Evolutionary conservation across 1,140 invertebrate genomes (phyloP).

Genomic region (Aphelinus certus): DNA sequence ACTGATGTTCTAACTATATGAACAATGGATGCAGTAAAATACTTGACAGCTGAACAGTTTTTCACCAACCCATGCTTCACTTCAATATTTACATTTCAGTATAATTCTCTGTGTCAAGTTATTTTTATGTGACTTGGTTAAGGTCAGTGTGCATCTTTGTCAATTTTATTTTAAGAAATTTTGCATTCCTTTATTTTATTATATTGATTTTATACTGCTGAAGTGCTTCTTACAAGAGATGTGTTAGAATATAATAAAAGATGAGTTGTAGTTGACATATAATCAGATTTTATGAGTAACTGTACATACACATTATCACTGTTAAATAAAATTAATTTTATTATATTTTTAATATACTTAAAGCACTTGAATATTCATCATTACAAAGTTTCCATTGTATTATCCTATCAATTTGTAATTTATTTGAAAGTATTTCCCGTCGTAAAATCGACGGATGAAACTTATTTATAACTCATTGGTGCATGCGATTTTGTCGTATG

Average conservation of each 20-base stretch:
- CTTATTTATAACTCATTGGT: too few relatives aligned
- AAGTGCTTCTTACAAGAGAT: too few relatives aligned
- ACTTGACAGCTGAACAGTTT: constrained; percentile 12
- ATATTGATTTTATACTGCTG: neutral
- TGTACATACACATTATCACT: too few relatives aligned
- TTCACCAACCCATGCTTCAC: constrained; percentile 6
- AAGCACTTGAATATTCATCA: too few relatives aligned
- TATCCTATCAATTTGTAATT: too few relatives aligned
- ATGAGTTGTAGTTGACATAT: neutral
- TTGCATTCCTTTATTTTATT: constrained; percentile 12
- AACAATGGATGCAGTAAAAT: constrained; percentile 24
- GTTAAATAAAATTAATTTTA: constrained; percentile 1
- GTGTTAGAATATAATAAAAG: neutral
- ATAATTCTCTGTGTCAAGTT: constrained; percentile 29
- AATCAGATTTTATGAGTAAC: neutral
- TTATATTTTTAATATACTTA: neutral
- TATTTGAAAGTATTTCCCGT: too few relatives aligned
- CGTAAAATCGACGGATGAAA: too few relatives aligned
- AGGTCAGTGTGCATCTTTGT: constrained; percentile 39
- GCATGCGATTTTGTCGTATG: too few relatives aligned
- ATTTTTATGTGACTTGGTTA: constrained; percentile 42
- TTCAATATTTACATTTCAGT: constrained; percentile 19
- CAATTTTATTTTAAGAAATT: constrained; percentile 40
- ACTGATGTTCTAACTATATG: constrained; percentile 1
- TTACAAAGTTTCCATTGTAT: too few relatives aligned